Evolutionary conservation across 2,113 vertebrate genomes (phyloP).

Genomic region (Cephalopterus ornatus): DNA sequence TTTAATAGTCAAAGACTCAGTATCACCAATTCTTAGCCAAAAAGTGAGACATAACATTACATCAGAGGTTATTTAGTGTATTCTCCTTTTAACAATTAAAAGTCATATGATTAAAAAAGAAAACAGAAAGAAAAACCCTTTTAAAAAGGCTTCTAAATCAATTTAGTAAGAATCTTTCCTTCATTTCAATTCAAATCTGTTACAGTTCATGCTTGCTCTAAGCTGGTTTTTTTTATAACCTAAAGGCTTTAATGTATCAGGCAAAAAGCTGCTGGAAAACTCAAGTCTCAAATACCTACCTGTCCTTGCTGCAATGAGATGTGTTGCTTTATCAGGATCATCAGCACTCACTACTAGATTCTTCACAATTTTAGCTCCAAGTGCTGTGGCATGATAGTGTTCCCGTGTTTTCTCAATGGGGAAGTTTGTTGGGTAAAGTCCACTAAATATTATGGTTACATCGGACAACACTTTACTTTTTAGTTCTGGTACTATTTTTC

Average conservation of each 20-base stretch:
- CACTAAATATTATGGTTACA: slow-evolving; percentile 88
- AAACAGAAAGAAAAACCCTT: not conserved
- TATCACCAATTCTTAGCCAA: not conserved
- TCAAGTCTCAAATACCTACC: slow-evolving; percentile 72
- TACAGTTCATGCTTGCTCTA: too few species aligned
- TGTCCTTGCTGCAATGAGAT: slow-evolving; percentile 89
- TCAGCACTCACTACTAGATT: slow-evolving; percentile 78
- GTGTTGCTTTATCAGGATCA: slow-evolving; percentile 82
- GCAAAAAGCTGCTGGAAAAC: not conserved
- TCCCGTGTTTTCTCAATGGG: slow-evolving; percentile 93
- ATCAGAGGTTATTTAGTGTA: not conserved
- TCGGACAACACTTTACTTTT: slow-evolving; percentile 86
- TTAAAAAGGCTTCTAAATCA: not conserved
- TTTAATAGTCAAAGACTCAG: not conserved
- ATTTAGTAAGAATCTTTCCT: not conserved
- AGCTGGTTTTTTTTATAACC: too few species aligned
- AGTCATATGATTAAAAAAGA: not conserved
- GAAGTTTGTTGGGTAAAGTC: slow-evolving; percentile 93
- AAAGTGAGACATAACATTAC: not conserved
- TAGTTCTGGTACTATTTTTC: slow-evolving; percentile 91
- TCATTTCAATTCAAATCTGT: not conserved
- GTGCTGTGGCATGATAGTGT: slow-evolving; percentile 89
- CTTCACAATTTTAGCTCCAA: slow-evolving; percentile 88
- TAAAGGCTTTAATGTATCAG: too few species aligned
- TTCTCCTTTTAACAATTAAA: not conserved